These are phyloP conservation scores for Dolichallabes microphthalmus DNA, from an alignment of 2,113 vertebrate species.

Conservation along the genomic window DNA sequence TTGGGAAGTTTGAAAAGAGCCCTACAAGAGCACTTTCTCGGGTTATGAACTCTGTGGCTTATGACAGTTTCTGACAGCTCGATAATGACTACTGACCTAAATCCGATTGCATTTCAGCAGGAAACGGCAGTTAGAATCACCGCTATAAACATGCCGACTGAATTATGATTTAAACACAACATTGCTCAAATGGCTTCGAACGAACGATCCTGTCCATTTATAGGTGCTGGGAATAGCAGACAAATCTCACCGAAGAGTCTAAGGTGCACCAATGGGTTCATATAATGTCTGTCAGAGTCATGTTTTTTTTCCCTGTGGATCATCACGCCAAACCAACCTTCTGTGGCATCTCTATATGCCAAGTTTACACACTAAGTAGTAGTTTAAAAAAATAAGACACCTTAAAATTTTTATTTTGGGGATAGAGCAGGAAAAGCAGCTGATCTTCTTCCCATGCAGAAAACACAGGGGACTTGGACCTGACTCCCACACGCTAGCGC, in stretches of 20 bases:
- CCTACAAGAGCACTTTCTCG: too few species aligned
- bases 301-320: neutral
- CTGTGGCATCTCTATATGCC: neutral
- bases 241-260: neutral
- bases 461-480: slow-evolving; percentile 22
- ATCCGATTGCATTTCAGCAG: slow-evolving; percentile 3
- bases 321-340: neutral
- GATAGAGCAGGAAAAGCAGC: slow-evolving; percentile 18
- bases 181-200: neutral
- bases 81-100: slow-evolving; percentile 24
- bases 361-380: neutral
- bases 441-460: slow-evolving; percentile 5
- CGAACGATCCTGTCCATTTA: neutral
- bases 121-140: slow-evolving; percentile 5
- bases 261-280: neutral
- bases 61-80: slow-evolving; percentile 16
- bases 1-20: too few species aligned
- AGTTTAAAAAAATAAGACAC: neutral
- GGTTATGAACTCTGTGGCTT: slow-evolving; percentile 5
- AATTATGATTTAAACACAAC: neutral
- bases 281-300: neutral
- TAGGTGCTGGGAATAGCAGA: neutral
- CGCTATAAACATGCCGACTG: neutral
- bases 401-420: slow-evolving; percentile 13
- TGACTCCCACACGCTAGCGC: slow-evolving; percentile 18